Evolutionary conservation across 1,140 invertebrate genomes (phyloP).

Genomic region (Drosophila carrolli): DNA sequence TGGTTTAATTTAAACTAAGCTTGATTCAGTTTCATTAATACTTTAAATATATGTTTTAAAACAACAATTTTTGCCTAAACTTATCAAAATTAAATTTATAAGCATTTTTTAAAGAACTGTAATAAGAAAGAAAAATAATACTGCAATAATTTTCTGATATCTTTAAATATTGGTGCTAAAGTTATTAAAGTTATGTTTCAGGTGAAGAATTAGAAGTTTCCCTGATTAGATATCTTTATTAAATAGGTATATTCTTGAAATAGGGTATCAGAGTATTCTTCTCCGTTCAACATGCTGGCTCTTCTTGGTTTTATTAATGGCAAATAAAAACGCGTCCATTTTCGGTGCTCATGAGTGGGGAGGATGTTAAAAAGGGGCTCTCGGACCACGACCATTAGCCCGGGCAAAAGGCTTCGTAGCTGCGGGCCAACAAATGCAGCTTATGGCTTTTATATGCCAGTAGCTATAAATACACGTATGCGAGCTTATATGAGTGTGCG

Average conservation of each 20-base stretch:
- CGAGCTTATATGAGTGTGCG: slow-evolving; percentile 9
- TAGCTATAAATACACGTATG: slow-evolving; percentile 32
- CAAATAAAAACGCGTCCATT: slow-evolving; percentile 33
- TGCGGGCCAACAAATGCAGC: slow-evolving; percentile 40
- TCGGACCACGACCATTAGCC: slow-evolving; percentile 41
- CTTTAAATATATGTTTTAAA: no score
- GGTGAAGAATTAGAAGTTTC: no score
- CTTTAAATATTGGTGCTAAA: no score
- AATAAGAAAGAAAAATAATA: no score
- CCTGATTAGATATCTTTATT: no score
- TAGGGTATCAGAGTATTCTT: slow-evolving; percentile 5
- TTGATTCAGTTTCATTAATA: no score
- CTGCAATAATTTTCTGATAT: no score
- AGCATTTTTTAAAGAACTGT: no score
- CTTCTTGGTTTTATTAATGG: slow-evolving; percentile 38
- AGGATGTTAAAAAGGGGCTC: not conserved
- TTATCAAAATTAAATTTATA: no score
- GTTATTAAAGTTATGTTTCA: no score
- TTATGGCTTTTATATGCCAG: slow-evolving; percentile 42
- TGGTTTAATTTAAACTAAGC: not conserved
- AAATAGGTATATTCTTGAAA: no score
- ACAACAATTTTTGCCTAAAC: no score
- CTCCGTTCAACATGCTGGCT: not conserved
- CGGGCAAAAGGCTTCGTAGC: slow-evolving; percentile 30
- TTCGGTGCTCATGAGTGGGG: slow-evolving; percentile 14